A percentile compares a stretch with the other conserved stretches of the same genome.
phyloP scores from a whole-genome alignment of 2,888 invertebrate species.

The Caenorhabditis sulstoni region DNA sequence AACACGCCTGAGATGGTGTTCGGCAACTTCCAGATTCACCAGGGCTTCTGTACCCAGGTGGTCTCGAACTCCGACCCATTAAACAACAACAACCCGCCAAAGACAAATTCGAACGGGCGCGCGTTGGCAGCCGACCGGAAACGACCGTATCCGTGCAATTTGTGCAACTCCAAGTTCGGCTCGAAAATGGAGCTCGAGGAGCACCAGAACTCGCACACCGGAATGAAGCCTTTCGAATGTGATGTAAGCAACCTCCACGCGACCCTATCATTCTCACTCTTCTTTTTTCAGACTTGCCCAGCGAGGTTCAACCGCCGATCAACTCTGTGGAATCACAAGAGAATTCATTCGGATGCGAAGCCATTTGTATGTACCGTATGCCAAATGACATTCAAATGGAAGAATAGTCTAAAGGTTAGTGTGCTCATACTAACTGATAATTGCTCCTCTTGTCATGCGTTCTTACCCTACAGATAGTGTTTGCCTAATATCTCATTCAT shows the following conservation, averaged over 20 bases:
- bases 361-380: conserved; percentile 80
- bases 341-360: conserved; percentile 79
- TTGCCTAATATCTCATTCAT: conserved; percentile 22
- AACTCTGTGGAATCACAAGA: conserved; percentile 80
- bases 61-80: conserved; percentile 41
- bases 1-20: conserved; percentile 64
- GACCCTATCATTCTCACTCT: not conserved
- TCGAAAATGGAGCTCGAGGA: conserved; percentile 80
- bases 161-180: conserved; percentile 75
- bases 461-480: not conserved
- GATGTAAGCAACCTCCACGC: conserved; percentile 69
- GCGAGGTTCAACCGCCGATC: conserved; percentile 80
- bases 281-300: conserved; percentile 67
- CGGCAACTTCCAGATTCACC: conserved; percentile 59
- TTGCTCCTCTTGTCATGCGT: not conserved
- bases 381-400: conserved; percentile 81
- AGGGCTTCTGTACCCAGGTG: conserved; percentile 53
- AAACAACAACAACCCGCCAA: conserved; percentile 68
- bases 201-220: conserved; percentile 80
- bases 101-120: conserved; percentile 64
- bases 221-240: conserved; percentile 80
- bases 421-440: not conserved
- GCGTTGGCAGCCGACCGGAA: conserved; percentile 75
- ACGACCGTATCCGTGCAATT: conserved; percentile 79
- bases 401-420: conserved; percentile 77